phyloP scores from a whole-genome alignment of 1,140 invertebrate genomes.

The Caenorhabditis brenneri region DNA sequence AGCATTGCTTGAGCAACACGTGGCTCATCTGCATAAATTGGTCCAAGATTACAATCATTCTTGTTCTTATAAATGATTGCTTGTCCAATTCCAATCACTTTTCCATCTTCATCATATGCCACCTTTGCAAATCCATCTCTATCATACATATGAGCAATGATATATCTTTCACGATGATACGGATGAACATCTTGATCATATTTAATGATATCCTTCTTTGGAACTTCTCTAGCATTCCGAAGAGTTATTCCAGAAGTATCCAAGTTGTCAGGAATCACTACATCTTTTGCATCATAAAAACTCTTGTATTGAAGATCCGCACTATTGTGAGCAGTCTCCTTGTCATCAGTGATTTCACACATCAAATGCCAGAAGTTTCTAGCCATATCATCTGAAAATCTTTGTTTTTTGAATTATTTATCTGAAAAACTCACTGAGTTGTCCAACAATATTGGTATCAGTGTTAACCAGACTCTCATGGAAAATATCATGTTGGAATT shows the following conservation, averaged over 20 bases:
- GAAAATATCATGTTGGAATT: neutral
- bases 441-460: neutral
- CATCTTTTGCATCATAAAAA: neutral
- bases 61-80: no score
- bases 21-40: no score
- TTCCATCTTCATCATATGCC: no score
- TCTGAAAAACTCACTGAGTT: neutral
- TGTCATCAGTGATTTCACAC: neutral
- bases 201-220: constrained; percentile 1
- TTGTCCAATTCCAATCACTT: neutral
- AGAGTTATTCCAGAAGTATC: neutral
- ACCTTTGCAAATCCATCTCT: constrained; percentile 5
- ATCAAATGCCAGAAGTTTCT: neutral
- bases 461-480: neutral
- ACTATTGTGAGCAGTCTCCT: neutral
- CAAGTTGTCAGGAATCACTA: neutral
- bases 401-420: no score
- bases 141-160: neutral
- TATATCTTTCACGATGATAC: neutral
- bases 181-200: neutral
- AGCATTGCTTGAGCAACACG: no score
- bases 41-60: no score
- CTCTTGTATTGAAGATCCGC: neutral
- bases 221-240: neutral
- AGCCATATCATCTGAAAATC: no score